A percentile compares a stretch with the other conserved stretches of the same genome.
Evolutionary conservation across 2,797 vertebrate species (phyloP).

Genomic region (Bradypodion ventrale): DNA sequence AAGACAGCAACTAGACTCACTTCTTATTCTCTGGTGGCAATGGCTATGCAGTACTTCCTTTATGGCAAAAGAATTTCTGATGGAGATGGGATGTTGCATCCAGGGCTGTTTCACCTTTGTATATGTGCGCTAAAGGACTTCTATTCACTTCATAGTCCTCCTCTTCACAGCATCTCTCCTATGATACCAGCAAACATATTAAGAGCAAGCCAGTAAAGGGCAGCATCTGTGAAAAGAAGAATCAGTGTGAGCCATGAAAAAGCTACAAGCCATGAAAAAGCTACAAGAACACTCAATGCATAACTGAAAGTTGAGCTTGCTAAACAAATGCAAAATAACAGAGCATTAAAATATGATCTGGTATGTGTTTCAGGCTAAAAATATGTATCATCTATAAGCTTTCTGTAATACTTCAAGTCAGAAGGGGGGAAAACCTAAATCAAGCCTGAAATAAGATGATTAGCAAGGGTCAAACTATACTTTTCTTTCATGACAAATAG

Average conservation of each 20-base stretch:
- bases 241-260: not conserved
- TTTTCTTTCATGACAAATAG: not conserved
- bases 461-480: not conserved
- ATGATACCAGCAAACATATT: rapidly evolving
- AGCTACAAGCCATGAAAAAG: not conserved
- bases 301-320: rapidly evolving
- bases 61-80: not conserved
- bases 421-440: not conserved
- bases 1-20: slow-evolving; percentile 29
- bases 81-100: not conserved
- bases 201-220: not conserved
- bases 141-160: not conserved
- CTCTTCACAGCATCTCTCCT: not conserved
- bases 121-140: not conserved
- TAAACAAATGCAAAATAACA: rapidly evolving
- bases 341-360: not conserved
- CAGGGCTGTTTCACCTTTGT: rapidly evolving
- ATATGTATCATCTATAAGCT: not conserved
- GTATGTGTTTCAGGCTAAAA: not conserved
- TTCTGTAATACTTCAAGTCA: not conserved
- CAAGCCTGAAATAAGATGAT: not conserved
- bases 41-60: not conserved
- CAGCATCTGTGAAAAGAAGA: slow-evolving; percentile 43
- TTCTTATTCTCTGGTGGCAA: not conserved
- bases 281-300: not conserved